These are phyloP conservation scores for Cheilosia urbana DNA, from an alignment of 2,888 invertebrate genomes.

Conservation along the genomic window DNA sequence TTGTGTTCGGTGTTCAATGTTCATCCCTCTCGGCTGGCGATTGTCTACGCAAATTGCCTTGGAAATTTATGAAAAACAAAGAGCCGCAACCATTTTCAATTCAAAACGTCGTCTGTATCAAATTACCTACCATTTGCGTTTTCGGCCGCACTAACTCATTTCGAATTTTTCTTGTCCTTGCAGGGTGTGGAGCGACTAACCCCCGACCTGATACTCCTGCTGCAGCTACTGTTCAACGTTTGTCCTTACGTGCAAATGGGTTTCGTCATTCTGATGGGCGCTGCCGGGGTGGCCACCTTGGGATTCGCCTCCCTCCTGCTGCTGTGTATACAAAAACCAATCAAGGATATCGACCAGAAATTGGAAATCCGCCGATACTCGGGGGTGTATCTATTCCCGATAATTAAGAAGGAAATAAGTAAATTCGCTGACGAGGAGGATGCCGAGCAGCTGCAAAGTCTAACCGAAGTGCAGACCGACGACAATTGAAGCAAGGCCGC, in stretches of 20 bases:
- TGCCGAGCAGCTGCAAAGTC: slow-evolving; percentile 68
- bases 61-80: slow-evolving; percentile 48
- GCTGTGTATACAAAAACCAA: slow-evolving; percentile 78
- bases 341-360: slow-evolving; percentile 73
- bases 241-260: slow-evolving; percentile 85
- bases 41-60: slow-evolving; percentile 23
- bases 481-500: slow-evolving; percentile 31
- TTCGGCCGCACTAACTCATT: slow-evolving; percentile 14
- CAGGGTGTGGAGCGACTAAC: slow-evolving; percentile 83
- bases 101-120: slow-evolving; percentile 44
- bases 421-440: slow-evolving; percentile 73
- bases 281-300: slow-evolving; percentile 84
- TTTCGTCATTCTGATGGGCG: slow-evolving; percentile 83
- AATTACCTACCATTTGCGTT: slow-evolving; percentile 50
- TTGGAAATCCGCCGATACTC: slow-evolving; percentile 76
- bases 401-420: slow-evolving; percentile 75
- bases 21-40: slow-evolving; percentile 5
- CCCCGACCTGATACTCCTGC: slow-evolving; percentile 82
- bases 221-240: slow-evolving; percentile 84
- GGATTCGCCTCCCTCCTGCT: slow-evolving; percentile 80
- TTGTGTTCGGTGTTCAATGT: background rate
- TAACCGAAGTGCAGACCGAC: slow-evolving; percentile 63
- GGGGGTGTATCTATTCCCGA: slow-evolving; percentile 77
- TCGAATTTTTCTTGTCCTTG: slow-evolving; percentile 27
- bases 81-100: slow-evolving; percentile 32